phyloP scores from a whole-genome alignment of 2,888 invertebrate species.

The Calameuta pallipes region DNA sequence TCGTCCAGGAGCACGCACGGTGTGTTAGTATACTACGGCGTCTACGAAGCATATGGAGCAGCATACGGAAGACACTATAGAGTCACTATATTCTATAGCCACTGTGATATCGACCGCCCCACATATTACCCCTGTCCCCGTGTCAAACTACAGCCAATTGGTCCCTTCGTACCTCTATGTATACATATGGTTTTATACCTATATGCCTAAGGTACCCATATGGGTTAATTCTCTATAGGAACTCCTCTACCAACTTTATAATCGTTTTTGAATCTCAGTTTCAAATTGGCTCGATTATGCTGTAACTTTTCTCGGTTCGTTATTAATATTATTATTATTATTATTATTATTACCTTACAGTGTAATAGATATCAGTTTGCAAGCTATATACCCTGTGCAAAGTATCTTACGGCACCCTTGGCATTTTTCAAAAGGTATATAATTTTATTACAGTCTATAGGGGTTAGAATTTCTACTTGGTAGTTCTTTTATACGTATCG shows the following conservation, averaged over 20 bases:
- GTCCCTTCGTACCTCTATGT: constrained; percentile 17
- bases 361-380: not conserved
- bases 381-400: not conserved
- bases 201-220: constrained; percentile 3
- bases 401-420: not conserved
- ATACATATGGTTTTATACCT: constrained; percentile 10
- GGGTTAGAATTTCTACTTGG: not conserved
- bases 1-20: constrained; percentile 8
- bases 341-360: not conserved
- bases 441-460: not conserved
- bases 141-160: constrained; percentile 46
- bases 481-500: not conserved
- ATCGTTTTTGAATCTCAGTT: constrained; percentile 19
- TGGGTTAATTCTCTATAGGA: not conserved
- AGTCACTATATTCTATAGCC: constrained; percentile 21
- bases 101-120: constrained; percentile 51
- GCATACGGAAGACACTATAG: constrained; percentile 4
- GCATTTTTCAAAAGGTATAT: not conserved
- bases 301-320: not conserved
- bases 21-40: constrained; percentile 1
- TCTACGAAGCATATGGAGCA: not conserved
- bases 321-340: not conserved
- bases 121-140: constrained; percentile 46
- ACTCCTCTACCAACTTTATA: constrained; percentile 24
- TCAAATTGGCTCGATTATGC: not conserved